These are phyloP conservation scores for Anneissia japonica DNA, from an alignment of 35 echinoderm and acorn worm species.

Conservation along the genomic window DNA sequence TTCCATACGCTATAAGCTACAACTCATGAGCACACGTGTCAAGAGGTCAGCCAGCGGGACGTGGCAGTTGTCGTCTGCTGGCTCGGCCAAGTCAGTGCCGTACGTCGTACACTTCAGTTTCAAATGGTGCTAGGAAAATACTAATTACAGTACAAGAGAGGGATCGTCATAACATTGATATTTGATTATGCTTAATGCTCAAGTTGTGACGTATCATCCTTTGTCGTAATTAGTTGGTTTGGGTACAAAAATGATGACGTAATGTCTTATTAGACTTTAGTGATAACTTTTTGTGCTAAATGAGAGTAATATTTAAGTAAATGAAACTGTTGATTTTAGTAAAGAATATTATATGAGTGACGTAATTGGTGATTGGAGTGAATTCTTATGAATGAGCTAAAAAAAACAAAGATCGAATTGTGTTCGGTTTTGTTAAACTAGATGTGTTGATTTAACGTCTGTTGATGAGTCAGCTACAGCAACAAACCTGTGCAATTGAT, in stretches of 20 bases:
- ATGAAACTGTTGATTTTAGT: not conserved
- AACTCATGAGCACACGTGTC: not conserved
- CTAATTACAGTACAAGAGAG: not conserved
- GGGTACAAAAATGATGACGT: not conserved
- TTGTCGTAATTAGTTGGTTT: not conserved
- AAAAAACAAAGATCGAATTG: not conserved
- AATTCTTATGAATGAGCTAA: not conserved
- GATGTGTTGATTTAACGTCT: not conserved
- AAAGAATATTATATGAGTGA: not conserved
- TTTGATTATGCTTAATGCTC: not conserved
- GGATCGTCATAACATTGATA: not conserved
- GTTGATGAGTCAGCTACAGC: not conserved
- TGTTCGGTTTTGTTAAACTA: not conserved
- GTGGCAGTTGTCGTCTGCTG: not conserved
- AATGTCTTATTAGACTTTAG: not conserved
- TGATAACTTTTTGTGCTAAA: not conserved
- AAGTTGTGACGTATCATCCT: not conserved
- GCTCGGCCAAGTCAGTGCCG: not conserved
- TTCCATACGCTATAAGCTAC: constrained; percentile 4
- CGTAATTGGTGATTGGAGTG: not conserved
- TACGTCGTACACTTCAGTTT: not conserved
- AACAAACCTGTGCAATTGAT: not conserved
- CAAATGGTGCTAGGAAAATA: not conserved
- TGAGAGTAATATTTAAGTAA: not conserved
- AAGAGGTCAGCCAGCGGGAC: not conserved